Evolutionary conservation across 1,140 invertebrate genomes (phyloP), one percentile per base, ranked within the genome.

Genomic region (Drosophila micromelanica): DNA sequence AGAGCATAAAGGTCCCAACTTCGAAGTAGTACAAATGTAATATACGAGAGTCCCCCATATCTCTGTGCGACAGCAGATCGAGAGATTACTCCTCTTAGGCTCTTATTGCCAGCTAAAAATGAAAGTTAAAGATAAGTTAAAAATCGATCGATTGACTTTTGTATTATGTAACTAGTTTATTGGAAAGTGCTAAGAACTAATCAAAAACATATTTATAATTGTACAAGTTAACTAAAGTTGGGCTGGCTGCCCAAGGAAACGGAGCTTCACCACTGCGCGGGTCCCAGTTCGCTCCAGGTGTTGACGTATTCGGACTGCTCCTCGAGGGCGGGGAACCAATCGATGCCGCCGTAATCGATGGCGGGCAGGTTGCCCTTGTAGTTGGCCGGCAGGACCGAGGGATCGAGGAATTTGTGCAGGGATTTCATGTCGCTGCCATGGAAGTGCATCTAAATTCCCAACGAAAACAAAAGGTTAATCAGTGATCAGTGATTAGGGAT

Each of bases 391-490:
- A 97, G 92, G 78, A 94, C 93, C 15, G 94, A 94, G 0, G 95
- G 95, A 9, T 94, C 91, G 6, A 97, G 94, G 90, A 97, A 95
- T 75, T 95, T 94, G 73, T 97, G 96, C 6, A 97, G 92, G 15
- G 95, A 96, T 61, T 94, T 93, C 93, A 95, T 94, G 77, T 97
- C 94, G 37, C 93, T 93, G 2, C 96, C 96, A 91, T 97, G 96
- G 92, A 97, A 96, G 91, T 94, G 96, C 76, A 97, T 94, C 91
- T 98, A 96, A 0, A 97, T 12, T 30, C 9, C 7, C 93, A 0
- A 13, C 0, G 0, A 20, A 30, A 38, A 1, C 30, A 13, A 56
- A n/a, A 48, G 40, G 17, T 17, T 40, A 20, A 46, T 51, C 13
- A 32, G 13, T 35, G 4, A 3, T n/a, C 12, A 15, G 4, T 5